Base-by-base conservation (phyloP, 1,140 invertebrate genomes). In the Wiebesia pumilae region DNA sequence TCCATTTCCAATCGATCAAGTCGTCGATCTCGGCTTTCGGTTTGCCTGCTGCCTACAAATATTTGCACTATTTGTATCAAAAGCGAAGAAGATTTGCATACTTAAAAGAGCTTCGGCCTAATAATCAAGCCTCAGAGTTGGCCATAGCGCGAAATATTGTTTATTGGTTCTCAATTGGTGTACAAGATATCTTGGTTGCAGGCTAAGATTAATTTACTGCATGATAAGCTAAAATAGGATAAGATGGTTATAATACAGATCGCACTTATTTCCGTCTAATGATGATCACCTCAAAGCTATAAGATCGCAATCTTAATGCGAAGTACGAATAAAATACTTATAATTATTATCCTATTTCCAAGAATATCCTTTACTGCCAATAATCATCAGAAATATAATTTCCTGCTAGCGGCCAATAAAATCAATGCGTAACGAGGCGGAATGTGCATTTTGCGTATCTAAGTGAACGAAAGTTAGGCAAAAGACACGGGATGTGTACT, bases 271-370 rank as follows among this genome's bases (percentile, higher is more conserved):
- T 80, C 38, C 19, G 83, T 79, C 40, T 27, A 69, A 79, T 69
- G 83, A 81, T 21, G 84, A 85, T 85, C 33, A 51, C 69, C 77
- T 62, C 27, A 40, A 43, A 67, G 84, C 79, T 40, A 69, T 81
- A 81, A 75, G 84, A 86, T 86, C 47, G 47, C 19, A 51, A 86
- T 86, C 47, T 86, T 86, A 81, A 86, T 81, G 78, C 9, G 38
- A 35, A 75, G 54, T 47, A 69, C 43, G 51, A 79, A 69, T 75
- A 81, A 81, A 75, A 35, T 75, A 38, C 51, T 58, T 62, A 73
- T 81, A 86, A 86, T 86, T 86, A 84, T 81, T 84, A 80, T 84
- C 54, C 43, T 67, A 87, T 81, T 87, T 87, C 82, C 82, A 65
- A 71, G 81, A 81, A 81, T 87, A 81, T 81, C 81, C 81, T 87